Base-by-base conservation (phyloP, 2,113 vertebrate genomes). In the Nothobranchius kuhntae region DNA sequence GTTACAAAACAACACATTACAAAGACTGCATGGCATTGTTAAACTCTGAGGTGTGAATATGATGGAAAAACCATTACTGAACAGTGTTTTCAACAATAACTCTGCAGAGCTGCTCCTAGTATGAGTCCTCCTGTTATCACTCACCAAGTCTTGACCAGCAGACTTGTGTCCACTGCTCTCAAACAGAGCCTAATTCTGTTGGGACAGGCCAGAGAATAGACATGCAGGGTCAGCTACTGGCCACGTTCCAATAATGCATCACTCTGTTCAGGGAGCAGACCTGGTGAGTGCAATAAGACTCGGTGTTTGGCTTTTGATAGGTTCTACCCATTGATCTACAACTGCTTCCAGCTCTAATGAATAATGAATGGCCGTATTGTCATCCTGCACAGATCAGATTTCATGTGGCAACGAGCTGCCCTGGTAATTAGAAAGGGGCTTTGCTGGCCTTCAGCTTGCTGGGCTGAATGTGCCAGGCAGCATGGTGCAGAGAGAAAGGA, bases 341-440 rank as follows among this genome's bases (percentile, higher is more conserved):
- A 81, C 73, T 75, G 68, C 70, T 83, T 74, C 82, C 61, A 81
- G 78, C 73, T 55, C 78, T 80, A 61, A 89, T 93, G 89, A 91
- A 93, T 91, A 91, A 93, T 92, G 91, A 92, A 93, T 89, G 88
- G 78, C 54, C 86, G 83, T 86, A 89, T 86, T 92, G 89, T 91
- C 88, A 89, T 89, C 85, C 60, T 47, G 50, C 77, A 85, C 48
- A 73, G 89, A 91, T 92, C 87, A 67, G 66, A 81, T 93, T 93
- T 92, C 91, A 90, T 72, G 81, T 80, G 82, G 87, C 83, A 86
- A 67, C 58, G 42, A 73, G 71, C 82, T 68, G 77, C 60, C 38
- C 71, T 80, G 73, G 75, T 91, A 86, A 91, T 91, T 86, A 90
- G 82, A 86, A 40, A 66, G 69, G 65, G 71, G 71, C 81, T 81